Evolutionary conservation across 2,888 invertebrate genomes (phyloP).

Genomic region (Mythimna lalbum): DNA sequence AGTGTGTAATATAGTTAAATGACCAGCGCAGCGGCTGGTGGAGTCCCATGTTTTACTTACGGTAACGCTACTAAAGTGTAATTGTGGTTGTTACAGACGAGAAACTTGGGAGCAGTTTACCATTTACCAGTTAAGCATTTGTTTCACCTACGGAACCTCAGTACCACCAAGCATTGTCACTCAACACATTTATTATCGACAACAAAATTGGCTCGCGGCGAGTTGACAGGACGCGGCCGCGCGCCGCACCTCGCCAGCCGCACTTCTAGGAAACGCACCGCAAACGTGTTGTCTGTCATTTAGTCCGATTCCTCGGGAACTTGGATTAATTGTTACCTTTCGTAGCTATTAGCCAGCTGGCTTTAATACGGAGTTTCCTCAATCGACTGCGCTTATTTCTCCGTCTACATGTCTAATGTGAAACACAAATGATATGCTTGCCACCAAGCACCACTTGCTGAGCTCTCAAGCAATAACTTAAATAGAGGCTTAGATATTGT

Average conservation of each 20-base stretch:
- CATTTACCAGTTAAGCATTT: background rate
- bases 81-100: too few species aligned
- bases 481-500: conserved; percentile 53
- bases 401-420: conserved; percentile 51
- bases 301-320: conserved; percentile 68
- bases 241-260: conserved; percentile 64
- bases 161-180: conserved; percentile 33
- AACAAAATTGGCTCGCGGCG: conserved; percentile 68
- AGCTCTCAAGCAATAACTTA: conserved; percentile 54
- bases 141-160: conserved; percentile 37
- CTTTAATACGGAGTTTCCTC: conserved; percentile 77
- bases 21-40: too few species aligned
- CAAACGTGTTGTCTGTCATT: conserved; percentile 73
- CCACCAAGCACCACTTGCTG: conserved; percentile 35
- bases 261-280: conserved; percentile 75
- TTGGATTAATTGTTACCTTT: conserved; percentile 77
- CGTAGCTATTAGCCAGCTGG: conserved; percentile 68
- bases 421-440: conserved; percentile 58
- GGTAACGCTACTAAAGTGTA: too few species aligned
- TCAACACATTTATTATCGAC: conserved; percentile 64
- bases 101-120: background rate
- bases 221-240: conserved; percentile 62
- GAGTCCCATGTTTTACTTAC: too few species aligned
- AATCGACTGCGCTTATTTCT: conserved; percentile 65
- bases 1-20: too few species aligned